Conservation (phyloP, 2,113 vertebrate species). For the Oryzias javanicus region DNA sequence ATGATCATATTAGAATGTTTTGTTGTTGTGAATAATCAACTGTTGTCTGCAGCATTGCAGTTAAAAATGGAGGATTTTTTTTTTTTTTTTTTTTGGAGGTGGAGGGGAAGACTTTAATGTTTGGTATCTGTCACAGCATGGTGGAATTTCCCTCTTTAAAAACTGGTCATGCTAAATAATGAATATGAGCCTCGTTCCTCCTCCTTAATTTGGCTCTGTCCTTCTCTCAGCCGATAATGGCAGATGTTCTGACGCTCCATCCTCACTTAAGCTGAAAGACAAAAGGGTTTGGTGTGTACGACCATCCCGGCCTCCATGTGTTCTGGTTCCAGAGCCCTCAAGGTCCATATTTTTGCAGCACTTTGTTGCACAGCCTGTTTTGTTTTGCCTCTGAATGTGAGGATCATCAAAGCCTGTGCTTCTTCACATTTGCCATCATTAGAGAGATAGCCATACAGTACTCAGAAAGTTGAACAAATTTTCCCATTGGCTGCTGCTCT, state of each 20-base stretch:
- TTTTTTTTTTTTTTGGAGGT: not conserved
- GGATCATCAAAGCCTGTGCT: slow-evolving; percentile 44
- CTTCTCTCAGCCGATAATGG: slow-evolving; percentile 5
- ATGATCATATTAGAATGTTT: too few species aligned
- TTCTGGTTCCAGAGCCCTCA: slow-evolving; percentile 13
- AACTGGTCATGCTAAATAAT: slow-evolving; percentile 18
- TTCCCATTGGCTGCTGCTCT: slow-evolving; percentile 22
- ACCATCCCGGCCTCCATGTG: slow-evolving; percentile 1
- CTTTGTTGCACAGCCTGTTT: slow-evolving; percentile 26
- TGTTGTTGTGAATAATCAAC: not conserved
- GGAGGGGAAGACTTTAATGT: not conserved
- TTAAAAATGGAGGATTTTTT: too few species aligned
- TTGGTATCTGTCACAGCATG: not conserved
- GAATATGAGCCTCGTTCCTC: slow-evolving; percentile 13
- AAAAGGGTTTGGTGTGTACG: slow-evolving; percentile 1
- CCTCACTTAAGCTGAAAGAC: slow-evolving; percentile 8
- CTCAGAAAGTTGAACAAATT: slow-evolving; percentile 19
- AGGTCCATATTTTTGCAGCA: slow-evolving; percentile 22
- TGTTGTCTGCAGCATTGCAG: not conserved
- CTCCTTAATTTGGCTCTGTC: slow-evolving; percentile 15
- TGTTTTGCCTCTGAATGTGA: slow-evolving; percentile 37
- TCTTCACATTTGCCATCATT: slow-evolving; percentile 55
- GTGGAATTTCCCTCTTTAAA: not conserved
- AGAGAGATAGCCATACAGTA: slow-evolving; percentile 22
- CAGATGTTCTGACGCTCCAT: slow-evolving; percentile 3